Evolutionary conservation across 2,113 vertebrate genomes (phyloP).

Genomic region (Macroglossus sobrinus): DNA sequence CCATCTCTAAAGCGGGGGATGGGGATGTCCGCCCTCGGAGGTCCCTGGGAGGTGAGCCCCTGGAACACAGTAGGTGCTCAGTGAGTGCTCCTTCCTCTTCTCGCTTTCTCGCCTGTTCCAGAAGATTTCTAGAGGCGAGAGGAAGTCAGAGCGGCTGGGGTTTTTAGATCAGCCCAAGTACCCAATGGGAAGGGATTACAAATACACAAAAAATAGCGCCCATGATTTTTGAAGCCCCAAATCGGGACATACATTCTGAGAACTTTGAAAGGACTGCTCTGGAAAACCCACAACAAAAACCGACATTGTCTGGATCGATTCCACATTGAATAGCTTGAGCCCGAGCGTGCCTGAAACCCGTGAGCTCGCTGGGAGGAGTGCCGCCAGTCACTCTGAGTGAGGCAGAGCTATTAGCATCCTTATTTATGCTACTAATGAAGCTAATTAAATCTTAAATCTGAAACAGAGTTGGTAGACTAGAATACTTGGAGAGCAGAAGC

Average conservation of each 20-base stretch:
- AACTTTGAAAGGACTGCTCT: neutral
- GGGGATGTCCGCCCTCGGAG: too few relatives aligned
- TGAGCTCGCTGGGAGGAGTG: neutral
- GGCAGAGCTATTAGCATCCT: conserved; percentile 60
- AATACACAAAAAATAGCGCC: neutral
- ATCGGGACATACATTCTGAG: neutral
- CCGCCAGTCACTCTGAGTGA: conserved; percentile 11
- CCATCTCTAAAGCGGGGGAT: neutral
- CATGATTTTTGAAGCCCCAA: neutral
- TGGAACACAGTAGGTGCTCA: neutral
- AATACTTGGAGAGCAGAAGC: conserved; percentile 55
- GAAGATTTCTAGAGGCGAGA: neutral
- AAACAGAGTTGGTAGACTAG: conserved; percentile 57
- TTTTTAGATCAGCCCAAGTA: neutral
- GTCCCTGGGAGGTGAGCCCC: neutral
- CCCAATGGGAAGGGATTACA: neutral
- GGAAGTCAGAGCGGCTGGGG: neutral
- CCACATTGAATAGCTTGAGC: neutral
- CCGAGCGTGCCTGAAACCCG: neutral
- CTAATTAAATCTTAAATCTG: conserved; percentile 67
- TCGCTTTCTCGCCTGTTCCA: neutral
- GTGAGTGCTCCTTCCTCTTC: neutral
- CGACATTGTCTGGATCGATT: neutral
- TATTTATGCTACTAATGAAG: conserved; percentile 66
- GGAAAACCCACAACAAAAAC: neutral